phyloP scores from a whole-genome alignment of 2,888 invertebrate species.

The Didymodactylos carnosus region DNA sequence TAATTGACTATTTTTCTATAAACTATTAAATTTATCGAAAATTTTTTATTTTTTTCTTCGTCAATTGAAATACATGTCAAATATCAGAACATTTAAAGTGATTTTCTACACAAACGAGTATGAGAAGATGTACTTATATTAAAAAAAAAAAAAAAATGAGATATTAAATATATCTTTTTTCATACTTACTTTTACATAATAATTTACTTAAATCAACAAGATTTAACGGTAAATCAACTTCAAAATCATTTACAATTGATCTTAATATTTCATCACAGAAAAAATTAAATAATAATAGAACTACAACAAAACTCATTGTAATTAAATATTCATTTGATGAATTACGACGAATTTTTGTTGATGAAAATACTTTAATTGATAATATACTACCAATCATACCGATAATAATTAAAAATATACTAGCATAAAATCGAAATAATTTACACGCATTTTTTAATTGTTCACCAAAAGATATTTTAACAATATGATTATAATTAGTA shows the following conservation, averaged over 20 bases:
- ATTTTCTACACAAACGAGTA: too few relatives aligned
- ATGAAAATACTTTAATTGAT: slow-evolving; percentile 10
- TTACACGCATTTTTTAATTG: background rate
- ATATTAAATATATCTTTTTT: too few relatives aligned
- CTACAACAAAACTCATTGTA: slow-evolving; percentile 6
- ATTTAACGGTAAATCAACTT: slow-evolving; percentile 13
- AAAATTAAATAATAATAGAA: slow-evolving; percentile 1
- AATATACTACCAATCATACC: slow-evolving; percentile 7
- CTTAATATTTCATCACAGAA: slow-evolving; percentile 9
- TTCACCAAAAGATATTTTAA: too few relatives aligned
- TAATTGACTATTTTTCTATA: too few relatives aligned
- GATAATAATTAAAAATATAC: background rate
- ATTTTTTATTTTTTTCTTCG: background rate
- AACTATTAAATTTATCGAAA: background rate
- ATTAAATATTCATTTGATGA: slow-evolving; percentile 11
- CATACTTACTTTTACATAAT: background rate
- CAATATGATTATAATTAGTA: too few relatives aligned
- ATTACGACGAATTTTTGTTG: slow-evolving; percentile 8
- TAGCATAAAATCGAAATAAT: background rate
- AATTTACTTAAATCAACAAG: background rate
- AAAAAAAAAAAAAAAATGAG: too few relatives aligned
- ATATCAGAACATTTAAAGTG: too few relatives aligned
- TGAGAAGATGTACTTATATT: too few relatives aligned
- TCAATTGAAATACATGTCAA: too few relatives aligned
- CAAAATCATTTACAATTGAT: slow-evolving; percentile 8